Base-by-base conservation (phyloP, 2,797 vertebrate genomes). In the Cossypha heuglini region DNA sequence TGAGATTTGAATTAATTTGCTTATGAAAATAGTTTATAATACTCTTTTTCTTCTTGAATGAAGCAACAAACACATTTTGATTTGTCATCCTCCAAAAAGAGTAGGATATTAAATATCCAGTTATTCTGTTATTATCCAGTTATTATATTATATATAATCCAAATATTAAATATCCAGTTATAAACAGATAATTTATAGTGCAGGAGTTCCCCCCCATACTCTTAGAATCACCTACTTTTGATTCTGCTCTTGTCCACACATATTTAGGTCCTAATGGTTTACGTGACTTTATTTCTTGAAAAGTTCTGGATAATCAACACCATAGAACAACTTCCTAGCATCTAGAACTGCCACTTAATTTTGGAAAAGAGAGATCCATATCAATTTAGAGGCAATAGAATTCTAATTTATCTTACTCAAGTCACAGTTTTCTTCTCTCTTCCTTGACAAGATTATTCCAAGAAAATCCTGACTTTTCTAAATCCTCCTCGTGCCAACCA, bases 281-380 rank as follows among this genome's bases (percentile, higher is more conserved):
- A 69, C 22, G 24, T 74, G 61, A 69, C 17, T 38, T 51, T 48
- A 29, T 73, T 91, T 93, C 26, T 46, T 78, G 38, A 35, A 45
- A 86, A 52, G 43, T 66, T 35, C 26, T 58, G 31, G 25, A n/a
- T 48, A 75, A 71, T 31, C 11, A 80, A 33, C 10, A 40, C 20
- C 51, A 71, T 17, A 22, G 58, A 35, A 59, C 6, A 57, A 71
- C 38, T 25, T 80, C 28, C 31, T 58, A 86, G 14, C 25, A 52
- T 22, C 37, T 46, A 35, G 28, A 75, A 54, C 14, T 1, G 3
- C 8, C n/a, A 64, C 10, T 93, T 66, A 38, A 33, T 8, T 51
- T 71, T 83, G 59, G 25, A 86, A 64, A 94, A 72, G 9, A 81
- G 51, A 62, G 40, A 74, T n/a, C 35, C 37, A 68, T 20, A 66